These are phyloP conservation scores for Globodera ellingtonae DNA, from an alignment of 1,140 invertebrate species.

Conservation along the genomic window DNA sequence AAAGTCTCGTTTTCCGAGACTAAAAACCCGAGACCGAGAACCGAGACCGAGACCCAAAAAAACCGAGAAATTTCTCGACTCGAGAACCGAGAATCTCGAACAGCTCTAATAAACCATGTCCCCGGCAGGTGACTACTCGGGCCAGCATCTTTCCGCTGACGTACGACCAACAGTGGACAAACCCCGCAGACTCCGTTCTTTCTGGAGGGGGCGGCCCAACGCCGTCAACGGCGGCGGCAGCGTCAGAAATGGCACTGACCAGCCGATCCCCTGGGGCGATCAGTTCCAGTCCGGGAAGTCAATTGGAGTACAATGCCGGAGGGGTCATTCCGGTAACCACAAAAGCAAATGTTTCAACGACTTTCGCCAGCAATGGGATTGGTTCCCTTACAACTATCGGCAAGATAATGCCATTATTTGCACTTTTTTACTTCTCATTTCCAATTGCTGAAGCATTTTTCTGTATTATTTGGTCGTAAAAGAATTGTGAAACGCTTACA, in stretches of 20 bases:
- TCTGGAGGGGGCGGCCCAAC: not conserved
- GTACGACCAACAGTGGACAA: not conserved
- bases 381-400: not conserved
- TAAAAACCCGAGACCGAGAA: too few species aligned
- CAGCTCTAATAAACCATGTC: too few species aligned
- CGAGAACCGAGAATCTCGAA: too few species aligned
- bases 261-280: not conserved
- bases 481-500: too few species aligned
- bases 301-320: constrained; percentile 8
- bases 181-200: not conserved
- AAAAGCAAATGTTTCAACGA: not conserved
- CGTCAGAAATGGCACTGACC: not conserved
- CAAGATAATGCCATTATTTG: not conserved
- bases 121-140: not conserved
- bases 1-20: too few species aligned
- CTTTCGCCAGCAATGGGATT: not conserved
- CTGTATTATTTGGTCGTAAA: too few species aligned
- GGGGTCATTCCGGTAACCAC: not conserved
- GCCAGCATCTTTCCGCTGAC: constrained; percentile 10
- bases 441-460: too few species aligned
- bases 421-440: too few species aligned
- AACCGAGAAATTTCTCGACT: too few species aligned
- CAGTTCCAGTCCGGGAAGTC: not conserved
- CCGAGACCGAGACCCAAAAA: too few species aligned
- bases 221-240: not conserved